Conservation (phyloP, 2,888 invertebrate genomes). For the Ganaspis brasiliensis region DNA sequence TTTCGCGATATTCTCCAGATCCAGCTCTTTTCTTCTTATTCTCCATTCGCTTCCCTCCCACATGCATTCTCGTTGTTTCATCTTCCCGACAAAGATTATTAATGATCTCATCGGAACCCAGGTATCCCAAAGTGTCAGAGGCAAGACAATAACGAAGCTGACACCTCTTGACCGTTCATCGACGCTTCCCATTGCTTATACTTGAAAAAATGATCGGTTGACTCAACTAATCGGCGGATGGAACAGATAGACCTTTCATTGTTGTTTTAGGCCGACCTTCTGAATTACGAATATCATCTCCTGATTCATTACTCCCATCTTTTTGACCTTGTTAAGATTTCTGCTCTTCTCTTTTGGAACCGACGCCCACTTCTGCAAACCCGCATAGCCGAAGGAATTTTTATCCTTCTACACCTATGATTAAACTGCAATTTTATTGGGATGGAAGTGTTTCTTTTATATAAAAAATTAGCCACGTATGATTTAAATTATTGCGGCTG, state of each 20-base stretch:
- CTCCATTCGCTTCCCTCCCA: constrained; percentile 7
- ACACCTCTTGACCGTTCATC: constrained; percentile 60
- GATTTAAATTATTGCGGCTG: not conserved
- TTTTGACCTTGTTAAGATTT: not conserved
- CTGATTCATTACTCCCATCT: not conserved
- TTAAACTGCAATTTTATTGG: too few species aligned
- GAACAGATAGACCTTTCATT: not conserved
- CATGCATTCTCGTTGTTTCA: constrained; percentile 59
- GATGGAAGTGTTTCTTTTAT: too few species aligned
- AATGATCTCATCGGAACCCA: constrained; percentile 64
- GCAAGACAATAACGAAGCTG: constrained; percentile 70
- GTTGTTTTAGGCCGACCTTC: not conserved
- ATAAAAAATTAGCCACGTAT: too few species aligned
- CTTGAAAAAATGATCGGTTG: too few species aligned
- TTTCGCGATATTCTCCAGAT: too few species aligned
- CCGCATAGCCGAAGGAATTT: too few species aligned
- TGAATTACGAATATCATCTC: constrained; percentile 1
- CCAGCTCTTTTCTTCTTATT: constrained; percentile 15
- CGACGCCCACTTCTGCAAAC: too few species aligned
- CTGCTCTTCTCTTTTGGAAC: too few species aligned
- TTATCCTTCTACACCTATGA: too few species aligned
- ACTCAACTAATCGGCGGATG: not conserved
- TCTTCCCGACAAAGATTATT: constrained; percentile 70
- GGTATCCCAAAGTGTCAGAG: constrained; percentile 63
- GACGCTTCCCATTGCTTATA: too few species aligned